Evolutionary conservation across 2,797 vertebrate species (phyloP).

Genomic region (Anabas testudineus): DNA sequence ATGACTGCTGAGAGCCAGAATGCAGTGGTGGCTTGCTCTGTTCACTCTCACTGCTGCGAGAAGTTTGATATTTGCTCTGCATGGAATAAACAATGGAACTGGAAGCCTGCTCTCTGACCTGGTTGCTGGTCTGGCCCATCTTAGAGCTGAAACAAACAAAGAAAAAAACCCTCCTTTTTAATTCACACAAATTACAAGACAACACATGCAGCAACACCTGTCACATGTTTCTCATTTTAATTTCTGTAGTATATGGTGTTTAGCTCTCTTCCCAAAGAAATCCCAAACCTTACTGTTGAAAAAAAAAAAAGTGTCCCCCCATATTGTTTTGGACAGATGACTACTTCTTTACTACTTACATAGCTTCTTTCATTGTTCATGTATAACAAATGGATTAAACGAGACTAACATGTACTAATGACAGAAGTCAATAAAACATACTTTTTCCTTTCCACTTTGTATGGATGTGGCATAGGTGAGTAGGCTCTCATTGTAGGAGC

Average conservation of each 20-base stretch:
- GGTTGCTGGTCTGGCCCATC: slow-evolving; percentile 47
- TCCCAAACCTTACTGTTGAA: too few relatives aligned
- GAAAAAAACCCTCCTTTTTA: slow-evolving; percentile 13
- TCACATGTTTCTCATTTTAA: too few relatives aligned
- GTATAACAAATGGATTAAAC: too few relatives aligned
- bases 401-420: too few relatives aligned
- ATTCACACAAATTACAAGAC: not conserved
- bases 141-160: slow-evolving; percentile 61
- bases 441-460: slow-evolving; percentile 73
- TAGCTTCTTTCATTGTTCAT: too few relatives aligned
- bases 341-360: too few relatives aligned
- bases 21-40: slow-evolving; percentile 52
- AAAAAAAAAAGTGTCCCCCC: too few relatives aligned
- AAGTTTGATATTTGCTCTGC: slow-evolving; percentile 51
- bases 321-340: too few relatives aligned
- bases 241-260: too few relatives aligned
- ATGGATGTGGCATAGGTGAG: slow-evolving; percentile 69
- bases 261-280: too few relatives aligned
- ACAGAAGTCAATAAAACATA: slow-evolving; percentile 36
- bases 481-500: slow-evolving; percentile 48
- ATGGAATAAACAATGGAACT: slow-evolving; percentile 37
- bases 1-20: slow-evolving; percentile 62
- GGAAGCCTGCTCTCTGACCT: slow-evolving; percentile 57
- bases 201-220: too few relatives aligned
- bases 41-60: slow-evolving; percentile 29